Conservation (phyloP, 2,888 invertebrate genomes). For the Leptarthrus brevirostris region DNA sequence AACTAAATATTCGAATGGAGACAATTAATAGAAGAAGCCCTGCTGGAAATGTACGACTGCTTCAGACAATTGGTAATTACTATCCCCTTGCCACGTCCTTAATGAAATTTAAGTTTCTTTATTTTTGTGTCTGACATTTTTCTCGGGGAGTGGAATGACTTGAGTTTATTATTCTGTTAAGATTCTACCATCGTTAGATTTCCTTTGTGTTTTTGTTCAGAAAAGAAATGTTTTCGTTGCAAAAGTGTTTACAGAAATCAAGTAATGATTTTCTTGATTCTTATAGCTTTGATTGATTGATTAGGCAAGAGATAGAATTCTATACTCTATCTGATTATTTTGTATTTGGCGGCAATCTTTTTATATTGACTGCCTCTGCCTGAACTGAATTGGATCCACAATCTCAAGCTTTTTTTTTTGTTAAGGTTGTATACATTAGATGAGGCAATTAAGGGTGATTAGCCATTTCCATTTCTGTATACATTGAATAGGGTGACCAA, state of each 20-base stretch:
- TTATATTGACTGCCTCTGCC: no score
- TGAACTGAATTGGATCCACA: no score
- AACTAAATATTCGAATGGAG: constrained; percentile 1
- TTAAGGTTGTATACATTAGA: no score
- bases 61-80: constrained; percentile 45
- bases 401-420: no score
- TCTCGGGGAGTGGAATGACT: constrained; percentile 9
- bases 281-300: constrained; percentile 29
- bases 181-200: constrained; percentile 6
- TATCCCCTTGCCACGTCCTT: constrained; percentile 15
- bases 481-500: no score
- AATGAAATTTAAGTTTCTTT: constrained; percentile 45
- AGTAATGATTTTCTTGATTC: not conserved
- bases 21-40: constrained; percentile 37
- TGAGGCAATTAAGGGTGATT: no score
- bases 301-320: no score
- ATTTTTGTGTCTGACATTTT: constrained; percentile 16
- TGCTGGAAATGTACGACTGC: constrained; percentile 25
- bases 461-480: no score
- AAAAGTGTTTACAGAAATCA: not conserved
- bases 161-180: no score
- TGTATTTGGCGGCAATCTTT: no score
- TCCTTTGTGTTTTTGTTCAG: not conserved
- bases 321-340: no score
- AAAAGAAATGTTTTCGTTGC: constrained; percentile 9